Evolutionary conservation across 2,797 vertebrate genomes (phyloP), one percentile per base, ranked within the genome.

Genomic region (Ptychadena robeensis): DNA sequence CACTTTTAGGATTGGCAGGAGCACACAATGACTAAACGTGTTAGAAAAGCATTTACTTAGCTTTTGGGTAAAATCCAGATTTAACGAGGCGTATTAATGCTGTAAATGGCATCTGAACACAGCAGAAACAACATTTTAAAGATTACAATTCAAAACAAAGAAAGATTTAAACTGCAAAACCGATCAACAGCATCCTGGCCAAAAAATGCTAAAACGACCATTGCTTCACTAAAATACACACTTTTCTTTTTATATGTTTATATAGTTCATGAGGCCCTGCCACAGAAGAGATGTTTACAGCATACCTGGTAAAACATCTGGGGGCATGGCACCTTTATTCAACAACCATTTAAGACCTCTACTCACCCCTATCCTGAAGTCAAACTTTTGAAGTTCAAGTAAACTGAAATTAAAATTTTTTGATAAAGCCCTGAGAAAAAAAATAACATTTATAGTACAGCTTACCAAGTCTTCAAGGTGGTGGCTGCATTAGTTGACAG

Each of bases 11-110:
- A 65, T 48, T 83, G 73, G 15, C 4, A n/a, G 80, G 2, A 34
- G 40, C 38, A 72, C n/a, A 78, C 53, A 70, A 79, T 57, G 64
- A 68, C 59, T 28, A 63, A 80, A 73, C 67, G 0, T 73, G 27
- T 0, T 18, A 25, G 40, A 79, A 82, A 34, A 0, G 28, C 57
- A 84, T 80, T 9, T 1, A 2, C 9, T 68, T 75, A 63, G 22
- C 64, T 0, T 77, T 38, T 75, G 6, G 6, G 31, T 81, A 4
- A 53, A 9, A 73, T 38, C 0, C 4, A 74, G 0, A 3, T 83
- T 86, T 14, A n/a, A 37, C 3, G 14, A 2, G 5, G 27, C 64
- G 48, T 77, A 64, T 14, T 53, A 25, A 3, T 61, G 0, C 3
- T 81, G 81, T 30, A 81, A 10, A 67, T 30, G 5, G 12, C 79